Evolutionary conservation across 2,888 invertebrate genomes (phyloP), one percentile per base, ranked within the genome.

Genomic region (Acanthoscelides obtectus): DNA sequence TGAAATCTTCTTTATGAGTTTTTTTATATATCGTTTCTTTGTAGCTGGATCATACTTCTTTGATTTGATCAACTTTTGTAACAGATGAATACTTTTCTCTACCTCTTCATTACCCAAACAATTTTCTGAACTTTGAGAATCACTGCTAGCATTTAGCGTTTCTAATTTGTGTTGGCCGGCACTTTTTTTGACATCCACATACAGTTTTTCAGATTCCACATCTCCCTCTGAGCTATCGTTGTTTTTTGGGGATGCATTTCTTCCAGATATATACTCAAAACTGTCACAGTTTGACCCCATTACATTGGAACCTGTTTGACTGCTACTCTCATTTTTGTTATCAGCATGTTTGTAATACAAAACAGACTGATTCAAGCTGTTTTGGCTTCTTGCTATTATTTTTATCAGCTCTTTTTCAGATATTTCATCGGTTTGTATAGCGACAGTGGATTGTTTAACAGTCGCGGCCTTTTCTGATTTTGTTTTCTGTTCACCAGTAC

Each of bases 11-110:
- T 89, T 87, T 0, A 92, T 89, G 70, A 93, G 88, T 80, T 90
- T 89, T 79, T 90, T 90, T 20, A 92, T 87, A 67, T 92, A 87
- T 78, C 88, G 87, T 76, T 90, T 90, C 82, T 91, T 92, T 3
- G 89, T 86, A 63, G 87, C 84, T 20, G 87, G 83, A 81, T 91
- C 89, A 75, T 89, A 88, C 76, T 89, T 88, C 75, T 89, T 88
- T 25, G 89, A 87, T 74, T 89, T 87, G 20, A 92, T 83, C 64
- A 92, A 86, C 70, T 86, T 87, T 79, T 89, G 89, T 2, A 93
- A 80, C 67, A 91, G 81, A 69, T 88, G 86, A 25, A 92, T 87
- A 75, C 89, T 89, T 75, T 88, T 88, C 78, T 92, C 89, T 73
- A 92, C 84, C 79, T 92, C 91, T 74, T 87, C 87, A 2, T 25